A percentile compares a stretch with the other conserved stretches of the same genome.
Conservation (phyloP, 2,888 invertebrate species). For the Eupeodes luniger region DNA sequence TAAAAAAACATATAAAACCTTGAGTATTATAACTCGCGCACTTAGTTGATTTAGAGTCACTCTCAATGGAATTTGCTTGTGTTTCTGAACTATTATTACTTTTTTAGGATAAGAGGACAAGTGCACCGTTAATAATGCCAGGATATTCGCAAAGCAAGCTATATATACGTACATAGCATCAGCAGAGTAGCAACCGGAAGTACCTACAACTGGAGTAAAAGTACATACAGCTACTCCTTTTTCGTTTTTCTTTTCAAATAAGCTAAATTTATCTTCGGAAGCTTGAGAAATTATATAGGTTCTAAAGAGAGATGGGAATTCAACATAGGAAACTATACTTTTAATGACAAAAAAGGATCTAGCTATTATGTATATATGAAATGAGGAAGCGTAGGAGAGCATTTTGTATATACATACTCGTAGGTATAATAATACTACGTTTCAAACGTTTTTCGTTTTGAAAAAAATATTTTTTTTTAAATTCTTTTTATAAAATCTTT, state of each 20-base stretch:
- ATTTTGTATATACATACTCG: neutral
- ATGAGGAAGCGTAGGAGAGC: neutral
- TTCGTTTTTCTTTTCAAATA: constrained; percentile 9
- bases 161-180: no score
- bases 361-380: neutral
- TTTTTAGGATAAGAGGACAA: constrained; percentile 33
- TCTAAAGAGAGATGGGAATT: neutral
- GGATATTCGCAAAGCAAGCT: constrained; percentile 28
- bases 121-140: constrained; percentile 47
- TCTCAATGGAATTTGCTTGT: constrained; percentile 46
- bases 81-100: constrained; percentile 51
- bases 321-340: constrained; percentile 18
- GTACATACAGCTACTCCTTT: neutral
- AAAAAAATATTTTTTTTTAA: neutral
- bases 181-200: constrained; percentile 54
- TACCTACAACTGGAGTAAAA: constrained; percentile 8
- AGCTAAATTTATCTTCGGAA: constrained; percentile 18
- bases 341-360: neutral
- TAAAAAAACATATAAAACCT: no score
- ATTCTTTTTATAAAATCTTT: neutral
- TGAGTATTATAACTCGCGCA: no score
- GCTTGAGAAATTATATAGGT: neutral
- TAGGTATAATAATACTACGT: no score
- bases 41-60: constrained; percentile 55
- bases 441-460: neutral